Evolutionary conservation across 1,140 invertebrate species (phyloP).

Genomic region (Rhyacophila brunnea): DNA sequence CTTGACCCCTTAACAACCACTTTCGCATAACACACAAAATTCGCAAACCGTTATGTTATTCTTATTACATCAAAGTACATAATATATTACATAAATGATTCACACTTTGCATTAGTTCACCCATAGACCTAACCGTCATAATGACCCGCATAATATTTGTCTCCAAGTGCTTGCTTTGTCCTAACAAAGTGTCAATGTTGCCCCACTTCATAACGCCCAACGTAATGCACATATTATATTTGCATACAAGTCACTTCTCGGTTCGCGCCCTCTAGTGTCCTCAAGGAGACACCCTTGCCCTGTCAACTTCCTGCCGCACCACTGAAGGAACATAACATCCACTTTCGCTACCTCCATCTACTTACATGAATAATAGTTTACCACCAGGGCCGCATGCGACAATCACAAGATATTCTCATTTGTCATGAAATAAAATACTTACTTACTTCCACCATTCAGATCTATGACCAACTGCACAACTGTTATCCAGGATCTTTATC

Average conservation of each 20-base stretch:
- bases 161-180: background rate
- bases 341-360: background rate
- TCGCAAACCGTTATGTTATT: background rate
- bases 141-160: conserved; percentile 9
- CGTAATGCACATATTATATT: background rate
- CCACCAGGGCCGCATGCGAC: too few relatives aligned
- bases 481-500: too few relatives aligned
- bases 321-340: background rate
- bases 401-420: too few relatives aligned
- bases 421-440: too few relatives aligned
- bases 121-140: conserved; percentile 2
- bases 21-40: too few relatives aligned
- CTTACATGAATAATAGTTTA: too few relatives aligned
- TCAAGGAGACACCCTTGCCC: background rate
- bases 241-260: background rate
- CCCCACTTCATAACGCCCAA: conserved; percentile 6
- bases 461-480: too few relatives aligned
- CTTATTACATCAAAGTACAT: too few relatives aligned
- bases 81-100: too few relatives aligned
- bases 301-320: background rate
- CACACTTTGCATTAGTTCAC: too few relatives aligned
- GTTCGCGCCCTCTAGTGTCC: background rate
- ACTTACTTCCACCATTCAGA: too few relatives aligned
- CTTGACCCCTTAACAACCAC: too few relatives aligned
- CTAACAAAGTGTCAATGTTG: conserved; percentile 2